Percentiles rank a stretch among this genome's conserved stretches.
Evolutionary conservation across 2,113 vertebrate genomes (phyloP).

Genomic region (Semicossyphus pulcher): DNA sequence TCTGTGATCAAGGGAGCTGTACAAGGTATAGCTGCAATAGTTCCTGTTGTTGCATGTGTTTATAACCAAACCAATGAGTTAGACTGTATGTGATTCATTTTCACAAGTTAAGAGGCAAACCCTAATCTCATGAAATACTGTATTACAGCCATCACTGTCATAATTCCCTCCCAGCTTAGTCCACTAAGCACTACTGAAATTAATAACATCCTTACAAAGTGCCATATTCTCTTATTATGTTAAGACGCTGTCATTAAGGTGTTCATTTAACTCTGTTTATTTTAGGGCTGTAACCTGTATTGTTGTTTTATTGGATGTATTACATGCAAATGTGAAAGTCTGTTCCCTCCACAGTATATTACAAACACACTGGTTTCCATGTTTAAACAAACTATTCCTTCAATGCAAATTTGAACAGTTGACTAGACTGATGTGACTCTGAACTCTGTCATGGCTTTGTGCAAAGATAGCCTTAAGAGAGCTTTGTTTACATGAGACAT

Average conservation of each 20-base stretch:
- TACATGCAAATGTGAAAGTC: no score
- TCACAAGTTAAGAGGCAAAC: no score
- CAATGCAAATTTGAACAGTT: neutral
- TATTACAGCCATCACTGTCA: no score
- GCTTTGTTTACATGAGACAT: no score
- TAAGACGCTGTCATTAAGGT: neutral
- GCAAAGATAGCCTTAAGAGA: no score
- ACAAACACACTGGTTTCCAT: no score
- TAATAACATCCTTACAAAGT: neutral
- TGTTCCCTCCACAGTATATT: no score
- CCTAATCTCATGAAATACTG: neutral
- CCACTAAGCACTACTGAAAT: neutral
- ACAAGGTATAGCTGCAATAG: conserved; percentile 82
- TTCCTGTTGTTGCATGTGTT: neutral
- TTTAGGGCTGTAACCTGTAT: neutral
- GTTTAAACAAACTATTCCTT: neutral
- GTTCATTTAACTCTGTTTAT: neutral
- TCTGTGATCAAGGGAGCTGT: conserved; percentile 90
- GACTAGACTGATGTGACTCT: no score
- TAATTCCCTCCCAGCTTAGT: no score
- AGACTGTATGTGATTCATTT: neutral
- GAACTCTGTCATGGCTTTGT: no score
- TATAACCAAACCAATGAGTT: neutral
- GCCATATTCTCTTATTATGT: neutral
- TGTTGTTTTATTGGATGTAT: neutral